Conservation (phyloP, 2,888 invertebrate species). For the Drosophila demipolita region DNA sequence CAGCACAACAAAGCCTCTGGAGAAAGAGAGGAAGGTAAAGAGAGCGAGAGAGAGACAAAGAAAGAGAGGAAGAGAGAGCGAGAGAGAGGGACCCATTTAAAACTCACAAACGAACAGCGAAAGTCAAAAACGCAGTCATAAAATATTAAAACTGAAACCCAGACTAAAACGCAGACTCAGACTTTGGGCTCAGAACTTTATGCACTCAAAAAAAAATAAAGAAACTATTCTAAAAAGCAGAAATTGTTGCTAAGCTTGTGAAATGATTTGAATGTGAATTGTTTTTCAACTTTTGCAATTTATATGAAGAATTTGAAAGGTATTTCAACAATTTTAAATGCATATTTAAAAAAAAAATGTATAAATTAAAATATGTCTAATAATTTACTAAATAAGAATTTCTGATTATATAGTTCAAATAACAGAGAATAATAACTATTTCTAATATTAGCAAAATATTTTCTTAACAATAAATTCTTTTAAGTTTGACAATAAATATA, state of each 20-base stretch:
- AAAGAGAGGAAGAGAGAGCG: neutral
- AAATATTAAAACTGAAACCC: conserved; percentile 42
- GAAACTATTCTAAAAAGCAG: neutral
- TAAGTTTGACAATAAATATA: neutral
- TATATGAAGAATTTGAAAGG: too few relatives aligned
- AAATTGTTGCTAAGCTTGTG: neutral
- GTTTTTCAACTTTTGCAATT: neutral
- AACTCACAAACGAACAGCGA: conserved; percentile 44
- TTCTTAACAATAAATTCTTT: neutral
- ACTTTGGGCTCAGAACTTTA: conserved; percentile 10
- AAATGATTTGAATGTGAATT: neutral
- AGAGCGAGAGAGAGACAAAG: conserved; percentile 5
- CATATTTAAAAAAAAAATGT: neutral
- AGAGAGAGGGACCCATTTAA: conserved; percentile 1
- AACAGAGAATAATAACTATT: neutral
- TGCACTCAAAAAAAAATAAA: neutral
- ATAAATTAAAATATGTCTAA: neutral
- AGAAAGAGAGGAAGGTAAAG: conserved; percentile 1
- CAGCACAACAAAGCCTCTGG: conserved; percentile 46
- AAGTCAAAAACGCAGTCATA: conserved; percentile 63
- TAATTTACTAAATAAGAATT: neutral
- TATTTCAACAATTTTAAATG: neutral
- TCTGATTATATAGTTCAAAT: neutral
- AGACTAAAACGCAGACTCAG: conserved; percentile 8
- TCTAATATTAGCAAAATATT: neutral